Conservation (phyloP, 2,888 invertebrate species). For the Charanyca ferruginea region DNA sequence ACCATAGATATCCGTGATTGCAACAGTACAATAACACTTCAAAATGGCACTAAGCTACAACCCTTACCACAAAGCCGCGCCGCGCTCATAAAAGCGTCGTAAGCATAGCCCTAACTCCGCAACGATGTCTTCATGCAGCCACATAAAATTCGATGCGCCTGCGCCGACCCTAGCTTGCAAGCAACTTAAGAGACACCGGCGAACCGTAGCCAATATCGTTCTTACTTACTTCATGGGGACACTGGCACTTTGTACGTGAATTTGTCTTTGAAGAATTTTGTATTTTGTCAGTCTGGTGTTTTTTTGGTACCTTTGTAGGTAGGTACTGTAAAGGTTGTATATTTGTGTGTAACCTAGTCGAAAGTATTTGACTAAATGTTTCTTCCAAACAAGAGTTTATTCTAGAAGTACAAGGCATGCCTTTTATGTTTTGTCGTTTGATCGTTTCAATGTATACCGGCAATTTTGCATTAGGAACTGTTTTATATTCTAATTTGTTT, state of each 20-base stretch:
- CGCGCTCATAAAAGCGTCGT: slow-evolving; percentile 79
- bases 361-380: too few relatives aligned
- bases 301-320: too few relatives aligned
- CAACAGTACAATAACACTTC: neutral
- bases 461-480: too few relatives aligned
- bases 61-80: slow-evolving; percentile 75
- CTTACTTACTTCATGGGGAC: slow-evolving; percentile 2
- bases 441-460: too few relatives aligned
- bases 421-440: too few relatives aligned
- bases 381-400: too few relatives aligned
- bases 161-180: slow-evolving; percentile 23
- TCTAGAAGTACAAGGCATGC: too few relatives aligned
- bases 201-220: slow-evolving; percentile 24
- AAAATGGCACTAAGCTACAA: slow-evolving; percentile 44
- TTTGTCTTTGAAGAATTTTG: neutral
- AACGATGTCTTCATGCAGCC: slow-evolving; percentile 79
- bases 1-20: too few relatives aligned
- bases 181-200: slow-evolving; percentile 23
- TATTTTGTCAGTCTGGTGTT: neutral
- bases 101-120: slow-evolving; percentile 72
- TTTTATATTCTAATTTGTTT: too few relatives aligned
- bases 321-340: too few relatives aligned
- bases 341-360: too few relatives aligned
- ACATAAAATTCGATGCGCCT: slow-evolving; percentile 64
- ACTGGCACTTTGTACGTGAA: neutral